Evolutionary conservation across 2,113 vertebrate species (phyloP).

Genomic region (Melanerpes aurifrons): DNA sequence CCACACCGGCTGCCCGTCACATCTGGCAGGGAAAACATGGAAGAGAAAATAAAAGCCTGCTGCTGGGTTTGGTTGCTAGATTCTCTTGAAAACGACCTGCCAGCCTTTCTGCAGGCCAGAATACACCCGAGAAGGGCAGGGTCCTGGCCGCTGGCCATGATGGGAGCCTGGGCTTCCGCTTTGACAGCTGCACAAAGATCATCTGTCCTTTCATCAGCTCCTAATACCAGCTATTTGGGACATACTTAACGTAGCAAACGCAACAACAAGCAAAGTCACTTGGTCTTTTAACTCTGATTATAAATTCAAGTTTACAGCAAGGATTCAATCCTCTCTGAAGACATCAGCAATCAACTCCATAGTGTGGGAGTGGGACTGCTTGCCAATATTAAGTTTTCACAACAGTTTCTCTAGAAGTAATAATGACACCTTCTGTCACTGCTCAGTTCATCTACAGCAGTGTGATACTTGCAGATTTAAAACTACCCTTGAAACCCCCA

Average conservation of each 20-base stretch:
- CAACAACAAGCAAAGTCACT: background rate
- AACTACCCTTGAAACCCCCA: background rate
- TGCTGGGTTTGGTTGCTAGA: rapidly evolving
- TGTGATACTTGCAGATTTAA: background rate
- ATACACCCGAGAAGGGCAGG: rapidly evolving
- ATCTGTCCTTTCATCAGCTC: background rate
- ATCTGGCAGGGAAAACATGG: background rate
- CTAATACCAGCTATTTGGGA: background rate
- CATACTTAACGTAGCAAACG: background rate
- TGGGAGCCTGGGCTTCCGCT: rapidly evolving
- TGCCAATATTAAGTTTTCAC: background rate
- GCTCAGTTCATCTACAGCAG: background rate
- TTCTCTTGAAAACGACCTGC: background rate
- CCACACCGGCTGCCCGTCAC: rapidly evolving
- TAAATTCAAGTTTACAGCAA: background rate
- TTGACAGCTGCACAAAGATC: background rate
- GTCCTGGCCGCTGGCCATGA: rapidly evolving
- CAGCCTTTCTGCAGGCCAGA: rapidly evolving
- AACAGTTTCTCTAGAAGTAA: background rate
- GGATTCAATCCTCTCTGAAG: background rate
- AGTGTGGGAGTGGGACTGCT: background rate
- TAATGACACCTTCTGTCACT: rapidly evolving
- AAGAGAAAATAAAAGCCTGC: rapidly evolving
- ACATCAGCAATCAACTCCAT: background rate
- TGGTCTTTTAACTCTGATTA: background rate